These are phyloP conservation scores for Amia ocellicauda DNA, from an alignment of 2,113 vertebrate species.

Conservation along the genomic window DNA sequence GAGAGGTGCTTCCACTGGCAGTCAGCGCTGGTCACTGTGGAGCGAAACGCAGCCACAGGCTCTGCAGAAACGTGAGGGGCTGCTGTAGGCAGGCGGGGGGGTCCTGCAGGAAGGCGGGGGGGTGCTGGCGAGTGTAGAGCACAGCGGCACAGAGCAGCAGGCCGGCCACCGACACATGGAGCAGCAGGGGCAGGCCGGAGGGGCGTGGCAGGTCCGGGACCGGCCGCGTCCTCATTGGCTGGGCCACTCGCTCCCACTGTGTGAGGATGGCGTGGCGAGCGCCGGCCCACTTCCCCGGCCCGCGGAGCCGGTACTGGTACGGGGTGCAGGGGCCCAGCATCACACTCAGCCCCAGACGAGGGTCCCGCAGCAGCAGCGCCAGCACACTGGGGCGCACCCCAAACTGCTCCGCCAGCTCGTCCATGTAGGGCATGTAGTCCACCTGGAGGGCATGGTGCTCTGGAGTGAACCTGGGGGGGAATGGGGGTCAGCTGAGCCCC, in stretches of 20 bases:
- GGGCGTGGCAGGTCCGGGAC: constrained; percentile 31
- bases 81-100: constrained; percentile 18
- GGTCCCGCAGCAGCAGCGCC: constrained; percentile 70
- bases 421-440: constrained; percentile 69
- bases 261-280: constrained; percentile 80
- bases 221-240: constrained; percentile 73
- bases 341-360: constrained; percentile 67
- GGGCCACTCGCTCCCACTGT: constrained; percentile 74
- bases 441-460: constrained; percentile 60
- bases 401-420: constrained; percentile 69
- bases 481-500: too few relatives aligned
- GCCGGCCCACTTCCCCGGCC: constrained; percentile 75
- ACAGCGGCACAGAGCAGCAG: constrained; percentile 22
- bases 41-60: too few relatives aligned
- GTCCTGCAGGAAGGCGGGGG: constrained; percentile 22
- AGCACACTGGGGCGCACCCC: constrained; percentile 67
- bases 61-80: not conserved
- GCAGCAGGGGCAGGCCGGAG: not conserved
- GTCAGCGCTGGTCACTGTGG: too few relatives aligned
- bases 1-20: too few relatives aligned
- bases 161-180: constrained; percentile 34
- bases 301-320: constrained; percentile 84
- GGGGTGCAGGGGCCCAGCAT: constrained; percentile 83
- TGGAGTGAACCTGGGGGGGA: constrained; percentile 37
- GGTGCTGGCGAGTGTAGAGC: constrained; percentile 38